Base-by-base conservation (phyloP, 2,113 vertebrate genomes). In the human region DNA sequence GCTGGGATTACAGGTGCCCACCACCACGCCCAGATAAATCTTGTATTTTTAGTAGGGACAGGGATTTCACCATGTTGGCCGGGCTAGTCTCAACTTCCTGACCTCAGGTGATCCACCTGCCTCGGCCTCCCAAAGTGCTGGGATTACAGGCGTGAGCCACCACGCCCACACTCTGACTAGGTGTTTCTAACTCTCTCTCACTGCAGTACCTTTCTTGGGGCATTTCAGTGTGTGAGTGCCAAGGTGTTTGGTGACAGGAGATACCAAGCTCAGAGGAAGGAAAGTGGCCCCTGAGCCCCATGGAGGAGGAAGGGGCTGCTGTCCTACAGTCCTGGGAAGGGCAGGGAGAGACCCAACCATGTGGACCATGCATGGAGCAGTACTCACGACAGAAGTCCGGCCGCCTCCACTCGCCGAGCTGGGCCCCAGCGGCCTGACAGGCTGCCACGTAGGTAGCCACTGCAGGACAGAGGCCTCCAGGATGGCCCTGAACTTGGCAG, bases 361-460 rank as follows among this genome's bases (percentile, higher is more conserved):
- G n/a, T 25, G 45, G 18, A 23, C 16, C 35, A 25, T 3, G 57
- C 48, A 66, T 3, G n/a, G 32, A 25, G 83, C 90, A 64, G 72
- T 98, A 98, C 98, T 98, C 93, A 99, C 99, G 87, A 11, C 99
- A 99, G 93, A 99, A 99, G 45, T 96, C 81, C 0, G 96, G 80
- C 0, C 79, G 98, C 81, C 98, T 98, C 99, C 99, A 99, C 0
- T 52, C 95, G 17, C 82, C 83, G 27, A 99, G 55, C 0, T 48
- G 48, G 1, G 97, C 38, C 0, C 98, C 98, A 0, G 64, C 98
- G 43, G 97, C 98, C 97, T 99, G 99, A 91, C 99, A 99, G 0
- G 93, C 96, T 0, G 97, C 97, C n/a, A 97, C 97, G 0, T 99
- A 99, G 72, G 98, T 61, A 0, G 98, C 96, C 17, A 99, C 23